Percentiles rank a stretch among this genome's conserved stretches.
phyloP scores from a whole-genome alignment of 2,888 invertebrate genomes.

The Pasiphila rectangulata region DNA sequence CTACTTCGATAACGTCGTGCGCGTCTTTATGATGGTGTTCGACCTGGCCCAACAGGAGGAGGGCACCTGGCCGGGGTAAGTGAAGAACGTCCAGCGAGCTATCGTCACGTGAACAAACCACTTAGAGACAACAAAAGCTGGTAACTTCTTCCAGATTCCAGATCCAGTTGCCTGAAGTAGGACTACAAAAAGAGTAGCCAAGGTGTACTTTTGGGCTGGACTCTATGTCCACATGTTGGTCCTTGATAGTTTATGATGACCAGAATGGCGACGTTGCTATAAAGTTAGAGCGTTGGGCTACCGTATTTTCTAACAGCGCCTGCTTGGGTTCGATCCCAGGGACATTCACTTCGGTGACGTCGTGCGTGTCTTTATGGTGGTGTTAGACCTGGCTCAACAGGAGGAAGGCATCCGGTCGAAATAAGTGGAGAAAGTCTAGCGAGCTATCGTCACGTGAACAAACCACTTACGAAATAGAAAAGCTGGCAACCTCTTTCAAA shows the following conservation, averaged over 20 bases:
- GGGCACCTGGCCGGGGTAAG: slow-evolving; percentile 83
- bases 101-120: neutral
- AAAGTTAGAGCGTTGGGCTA: too few relatives aligned
- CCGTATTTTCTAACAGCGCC: too few relatives aligned
- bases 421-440: slow-evolving; percentile 35
- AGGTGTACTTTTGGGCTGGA: too few relatives aligned
- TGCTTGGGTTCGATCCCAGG: slow-evolving; percentile 81
- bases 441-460: neutral
- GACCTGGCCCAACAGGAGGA: slow-evolving; percentile 81
- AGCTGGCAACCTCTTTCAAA: too few relatives aligned
- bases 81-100: neutral
- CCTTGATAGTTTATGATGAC: too few relatives aligned
- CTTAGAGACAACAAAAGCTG: too few relatives aligned
- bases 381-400: slow-evolving; percentile 80
- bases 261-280: too few relatives aligned
- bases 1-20: slow-evolving; percentile 70
- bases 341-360: slow-evolving; percentile 77
- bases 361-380: slow-evolving; percentile 71
- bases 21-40: slow-evolving; percentile 69
- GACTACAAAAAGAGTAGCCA: too few relatives aligned
- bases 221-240: too few relatives aligned
- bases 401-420: slow-evolving; percentile 84
- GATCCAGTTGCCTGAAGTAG: too few relatives aligned
- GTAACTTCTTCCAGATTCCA: too few relatives aligned
- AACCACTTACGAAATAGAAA: neutral